Evolutionary conservation across 2,888 invertebrate species (phyloP).

Genomic region (Lochmaea crataegi): DNA sequence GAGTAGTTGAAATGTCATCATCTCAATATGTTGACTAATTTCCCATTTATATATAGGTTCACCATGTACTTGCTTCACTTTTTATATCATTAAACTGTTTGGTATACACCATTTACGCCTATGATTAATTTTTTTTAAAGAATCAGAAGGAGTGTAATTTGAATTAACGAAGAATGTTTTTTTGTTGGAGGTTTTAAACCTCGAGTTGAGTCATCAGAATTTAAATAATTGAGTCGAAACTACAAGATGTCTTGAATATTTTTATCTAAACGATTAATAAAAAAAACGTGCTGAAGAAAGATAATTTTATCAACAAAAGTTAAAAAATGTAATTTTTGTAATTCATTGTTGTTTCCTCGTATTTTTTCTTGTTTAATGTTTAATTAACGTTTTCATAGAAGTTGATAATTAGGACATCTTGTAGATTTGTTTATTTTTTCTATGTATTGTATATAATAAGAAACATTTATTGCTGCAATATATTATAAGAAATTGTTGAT

Average conservation of each 20-base stretch:
- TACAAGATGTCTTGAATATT: background rate
- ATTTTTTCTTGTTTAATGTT: background rate
- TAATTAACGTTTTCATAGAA: background rate
- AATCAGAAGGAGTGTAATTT: background rate
- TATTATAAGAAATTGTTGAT: conserved; percentile 38
- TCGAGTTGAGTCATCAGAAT: background rate
- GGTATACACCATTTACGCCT: background rate
- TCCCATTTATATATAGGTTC: no score
- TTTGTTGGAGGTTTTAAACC: conserved; percentile 2
- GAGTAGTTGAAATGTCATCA: no score
- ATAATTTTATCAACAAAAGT: background rate
- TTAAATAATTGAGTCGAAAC: conserved; percentile 9
- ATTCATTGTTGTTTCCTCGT: no score
- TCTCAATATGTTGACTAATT: no score
- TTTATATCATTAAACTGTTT: background rate
- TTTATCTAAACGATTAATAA: background rate
- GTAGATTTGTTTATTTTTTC: conserved; percentile 31
- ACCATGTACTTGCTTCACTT: background rate
- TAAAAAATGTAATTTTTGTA: background rate
- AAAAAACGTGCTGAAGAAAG: background rate
- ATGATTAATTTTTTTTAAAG: background rate
- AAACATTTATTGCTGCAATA: conserved; percentile 41
- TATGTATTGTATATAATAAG: conserved; percentile 28
- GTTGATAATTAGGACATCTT: conserved; percentile 10
- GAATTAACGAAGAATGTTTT: background rate